Evolutionary conservation across 2,797 vertebrate genomes (phyloP), one percentile per base, ranked within the genome.

Genomic region (Muscicapa striata): DNA sequence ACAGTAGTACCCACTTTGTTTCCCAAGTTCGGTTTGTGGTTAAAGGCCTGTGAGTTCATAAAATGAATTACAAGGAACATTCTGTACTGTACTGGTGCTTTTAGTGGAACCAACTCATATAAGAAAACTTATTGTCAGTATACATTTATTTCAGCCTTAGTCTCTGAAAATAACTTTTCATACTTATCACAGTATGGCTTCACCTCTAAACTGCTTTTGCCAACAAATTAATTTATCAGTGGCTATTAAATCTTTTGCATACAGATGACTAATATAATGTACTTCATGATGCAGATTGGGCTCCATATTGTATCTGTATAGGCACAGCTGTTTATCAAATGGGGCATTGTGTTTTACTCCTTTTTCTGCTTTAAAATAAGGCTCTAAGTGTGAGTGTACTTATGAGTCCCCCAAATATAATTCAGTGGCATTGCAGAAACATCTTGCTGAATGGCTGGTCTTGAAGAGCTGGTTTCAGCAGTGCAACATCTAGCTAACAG

Each of bases 321-420:
- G 57, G 48, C 34, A 36, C 8, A 58, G 32, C 62, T 83, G 27
- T 57, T 90, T 84, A 76, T 90, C 18, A 59, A 55, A 48, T 59
- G 16, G 22, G 24, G 29, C 20, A 41, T 67, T 27, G 15, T 61
- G 19, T 5, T 88, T 90, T 89, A 64, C 45, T 90, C 21, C 5
- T n/a, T 84, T 84, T 90, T 67, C 69, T 86, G 23, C 54, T 70
- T 78, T 89, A 67, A 86, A 80, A 63, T 88, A 51, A 84, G 20
- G 16, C 38, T 93, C 36, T 59, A 32, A 57, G 14, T 59, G 17
- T 55, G 9, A 69, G 8, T 68, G 17, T n/a, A 38, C 22, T 45
- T 80, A 7, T 0, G 11, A 61, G 13, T 75, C 13, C 34, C 36
- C 13, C 38, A 59, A 7, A 30, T 84, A 45, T 5, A 0, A 0